Evolutionary conservation across 2,888 invertebrate genomes (phyloP), one percentile per base, ranked within the genome.

Genomic region (Pristionchus entomophagus): DNA sequence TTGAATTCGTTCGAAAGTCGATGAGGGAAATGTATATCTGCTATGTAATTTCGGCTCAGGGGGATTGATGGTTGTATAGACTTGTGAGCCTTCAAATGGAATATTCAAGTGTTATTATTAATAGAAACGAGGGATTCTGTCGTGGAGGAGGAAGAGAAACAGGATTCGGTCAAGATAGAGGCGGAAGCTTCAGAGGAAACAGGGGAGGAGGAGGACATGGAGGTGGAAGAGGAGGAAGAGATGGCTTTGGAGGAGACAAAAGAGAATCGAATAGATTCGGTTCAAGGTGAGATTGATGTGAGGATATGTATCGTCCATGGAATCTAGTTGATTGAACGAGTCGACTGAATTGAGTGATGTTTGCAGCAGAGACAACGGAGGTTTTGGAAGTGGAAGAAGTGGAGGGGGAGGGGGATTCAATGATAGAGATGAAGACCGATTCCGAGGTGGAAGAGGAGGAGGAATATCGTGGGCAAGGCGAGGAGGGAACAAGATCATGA

Each of bases 371-470:
- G 45, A 45, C 45, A 14, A 45, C 8, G 69, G 69, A 26, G 29
- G 19, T 6, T 32, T 29, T 29, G 69, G 69, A 69, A 35, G 29
- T 69, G 32, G 69, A 69, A 8, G 69, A 14, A n/a, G n/a, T n/a
- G 29, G 32, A 69, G 69, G 41, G 14, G n/a, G n/a, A n/a, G n/a
- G n/a, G n/a, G 65, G 69, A 65, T 62, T 35, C 62, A 62, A 62
- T 49, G 84, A 35, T 41, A 22, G 49, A 14, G 80, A 87, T 26
- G 56, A 12, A 12, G 65, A 56, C 17, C 32, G 59, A 88, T 81
- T 86, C 86, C 78, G 84, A 82, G 26, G 88, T 87, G 41, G 87
- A 6, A 53, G 88, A 69, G 86, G 86, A 38, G 86, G 59, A n/a
- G n/a, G n/a, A n/a, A 53, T 41, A 19, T 10, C 41, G 56, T 69